Conservation (phyloP, 2,113 vertebrate species). For the Xenopus tropicalis region UCB_Xtro_10.0 CM004445.2:72533501-72534000, state of each 20-base stretch:
- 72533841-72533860: conserved; percentile 88
- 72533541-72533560: neutral
- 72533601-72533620: neutral
- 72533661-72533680: conserved; percentile 59
- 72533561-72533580: neutral
- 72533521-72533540: no score
- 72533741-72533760: conserved; percentile 76
- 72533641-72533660: conserved; percentile 44
- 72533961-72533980: conserved; percentile 81
- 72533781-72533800: conserved; percentile 96
- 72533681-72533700: conserved; percentile 59
- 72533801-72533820: conserved; percentile 92
- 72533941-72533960: conserved; percentile 71
- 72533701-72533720: conserved; percentile 67
- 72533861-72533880: conserved; percentile 90
- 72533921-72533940: conserved; percentile 71
- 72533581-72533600: neutral
- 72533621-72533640: conserved; percentile 57
- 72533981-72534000: conserved; percentile 73
- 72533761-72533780: conserved; percentile 89
- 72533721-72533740: conserved; percentile 58
- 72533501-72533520: no score
- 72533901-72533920: conserved; percentile 73
- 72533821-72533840: conserved; percentile 86
- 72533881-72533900: conserved; percentile 77